A percentile compares a stretch with the other conserved stretches of the same genome.
Conservation (phyloP, 2,888 invertebrate genomes). For the Vesta saturnalis region DNA sequence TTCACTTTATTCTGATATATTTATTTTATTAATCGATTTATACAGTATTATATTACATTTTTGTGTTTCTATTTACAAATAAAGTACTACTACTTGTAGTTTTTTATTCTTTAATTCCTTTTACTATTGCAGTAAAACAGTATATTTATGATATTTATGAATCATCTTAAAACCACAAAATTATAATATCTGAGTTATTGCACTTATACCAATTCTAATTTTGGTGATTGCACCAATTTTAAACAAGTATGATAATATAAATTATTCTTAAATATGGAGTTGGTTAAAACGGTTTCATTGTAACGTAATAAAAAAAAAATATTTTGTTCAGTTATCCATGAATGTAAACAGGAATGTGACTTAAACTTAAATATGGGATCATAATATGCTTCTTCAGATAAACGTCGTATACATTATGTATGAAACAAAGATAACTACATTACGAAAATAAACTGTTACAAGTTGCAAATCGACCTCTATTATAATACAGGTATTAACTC, state of each 20-base stretch:
- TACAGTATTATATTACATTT: neutral
- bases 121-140: neutral
- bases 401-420: neutral
- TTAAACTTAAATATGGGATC: neutral
- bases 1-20: conserved; percentile 4
- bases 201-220: neutral
- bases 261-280: neutral
- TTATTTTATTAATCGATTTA: conserved; percentile 3
- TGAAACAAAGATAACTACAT: conserved; percentile 2
- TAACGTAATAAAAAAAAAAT: neutral
- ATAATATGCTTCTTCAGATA: neutral
- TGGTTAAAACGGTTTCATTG: conserved; percentile 1
- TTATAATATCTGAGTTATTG: neutral
- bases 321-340: neutral
- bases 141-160: neutral
- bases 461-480: conserved; percentile 9
- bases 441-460: conserved; percentile 1
- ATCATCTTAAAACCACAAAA: neutral
- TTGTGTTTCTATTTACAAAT: neutral
- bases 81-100: neutral
- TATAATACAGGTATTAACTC: conserved; percentile 14
- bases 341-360: conserved; percentile 1
- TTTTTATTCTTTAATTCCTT: neutral
- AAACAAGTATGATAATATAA: too few relatives aligned
- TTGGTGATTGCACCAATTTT: too few relatives aligned